Evolutionary conservation across 2,797 vertebrate species (phyloP).

Genomic region (Garrulus glandarius): DNA sequence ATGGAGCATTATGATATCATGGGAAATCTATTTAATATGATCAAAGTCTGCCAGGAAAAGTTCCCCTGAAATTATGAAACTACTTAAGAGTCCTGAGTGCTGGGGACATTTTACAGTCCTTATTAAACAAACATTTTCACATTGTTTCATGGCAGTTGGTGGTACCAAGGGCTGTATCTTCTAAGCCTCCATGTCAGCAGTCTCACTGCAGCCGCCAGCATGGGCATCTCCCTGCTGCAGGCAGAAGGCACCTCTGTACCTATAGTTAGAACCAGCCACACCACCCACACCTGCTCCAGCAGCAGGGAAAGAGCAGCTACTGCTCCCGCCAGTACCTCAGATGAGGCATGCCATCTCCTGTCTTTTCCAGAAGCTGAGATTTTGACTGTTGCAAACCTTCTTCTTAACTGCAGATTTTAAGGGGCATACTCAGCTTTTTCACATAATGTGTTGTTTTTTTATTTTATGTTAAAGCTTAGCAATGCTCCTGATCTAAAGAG

Average conservation of each 20-base stretch:
- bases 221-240: not conserved
- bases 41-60: constrained; percentile 45
- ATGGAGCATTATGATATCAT: not conserved
- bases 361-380: not conserved
- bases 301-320: not conserved
- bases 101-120: constrained; percentile 33
- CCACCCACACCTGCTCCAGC: not conserved
- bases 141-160: not conserved
- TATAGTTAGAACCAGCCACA: not conserved
- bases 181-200: not conserved
- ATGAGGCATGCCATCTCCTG: not conserved
- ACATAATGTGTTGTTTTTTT: not conserved
- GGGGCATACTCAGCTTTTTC: not conserved
- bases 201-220: not conserved
- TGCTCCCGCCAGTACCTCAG: not conserved
- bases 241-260: not conserved
- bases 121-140: constrained; percentile 29
- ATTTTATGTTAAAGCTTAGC: not conserved
- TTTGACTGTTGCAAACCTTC: not conserved
- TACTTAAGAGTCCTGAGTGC: constrained; percentile 17
- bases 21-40: constrained; percentile 29
- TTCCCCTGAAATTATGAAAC: constrained; percentile 13
- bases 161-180: not conserved
- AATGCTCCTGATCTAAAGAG: not conserved
- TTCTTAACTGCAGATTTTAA: not conserved